Evolutionary conservation across 2,888 invertebrate genomes (phyloP), one percentile per base, ranked within the genome.

Genomic region (Diarsia dahlii): DNA sequence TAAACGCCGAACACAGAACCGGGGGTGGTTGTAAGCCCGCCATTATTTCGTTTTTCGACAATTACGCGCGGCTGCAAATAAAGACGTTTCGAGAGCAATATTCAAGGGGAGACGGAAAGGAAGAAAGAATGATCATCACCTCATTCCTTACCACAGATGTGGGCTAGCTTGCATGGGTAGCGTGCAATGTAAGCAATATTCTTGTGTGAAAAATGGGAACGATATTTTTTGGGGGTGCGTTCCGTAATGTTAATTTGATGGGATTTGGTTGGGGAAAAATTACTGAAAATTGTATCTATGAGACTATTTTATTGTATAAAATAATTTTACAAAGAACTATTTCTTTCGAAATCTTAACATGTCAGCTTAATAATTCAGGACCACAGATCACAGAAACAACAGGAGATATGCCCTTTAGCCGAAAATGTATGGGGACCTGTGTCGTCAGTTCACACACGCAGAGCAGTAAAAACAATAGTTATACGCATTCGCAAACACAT

Each of bases 121-220:
- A 91, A 93, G 92, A 93, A 87, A 93, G 93, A 92, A 93, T 90
- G 92, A 94, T 93, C 93, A 93, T 93, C 93, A 92, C 93, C 91
- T 92, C 91, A 87, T 91, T 87, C 89, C 88, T 70, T 54, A 60
- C 68, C 48, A 78, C 87, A 79, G 84, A 74, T 74, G 62, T 65
- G 87, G 80, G 79, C 28, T 77, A 58, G n/a, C 65, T n/a, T 75
- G 74, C 74, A 64, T 52, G 69, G 71, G 23, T 15, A 23, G 63
- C 52, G 69, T 72, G 82, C 76, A 71, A 28, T 70, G 65, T 71
- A n/a, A 66, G 56, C 62, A 58, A 80, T 80, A 58, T 71, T 58
- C 68, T 58, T 50, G 46, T 13, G 23, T 54, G 66, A 66, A n/a
- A 65, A 60, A 70, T 72, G 65, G 15, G n/a, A 12, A 2, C 45